Base-by-base conservation (phyloP, 2,113 vertebrate species). In the Vicugna pacos region DNA sequence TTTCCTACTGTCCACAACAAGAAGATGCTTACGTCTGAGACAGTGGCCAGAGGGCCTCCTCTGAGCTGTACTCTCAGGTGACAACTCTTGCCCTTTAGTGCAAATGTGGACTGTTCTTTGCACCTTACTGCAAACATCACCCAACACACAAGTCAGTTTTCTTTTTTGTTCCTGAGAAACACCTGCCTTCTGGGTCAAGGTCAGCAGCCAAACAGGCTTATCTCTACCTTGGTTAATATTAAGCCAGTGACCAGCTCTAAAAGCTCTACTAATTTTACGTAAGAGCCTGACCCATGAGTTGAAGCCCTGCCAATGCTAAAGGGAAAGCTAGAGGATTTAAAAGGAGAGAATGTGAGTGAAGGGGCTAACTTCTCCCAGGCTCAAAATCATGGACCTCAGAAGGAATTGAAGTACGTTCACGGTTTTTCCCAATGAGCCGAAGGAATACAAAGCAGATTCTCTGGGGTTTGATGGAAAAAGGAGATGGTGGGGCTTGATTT, bases 191-290 rank as follows among this genome's bases (percentile, higher is more conserved):
- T 90, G 65, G 70, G 90, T 80, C 94, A 95, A 96, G 82, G 97
- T 97, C 85, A 95, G 81, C 64, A 76, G 91, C 89, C 91, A 84
- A 97, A 95, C 50, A 89, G 93, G 94, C 97, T 97, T 94, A 96
- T 97, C 96, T 97, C 73, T 82, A 94, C 60, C 50, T 73, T 62
- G 54, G 89, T 97, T 97, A 97, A 97, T 94, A 96, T 95, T 97
- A 96, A 97, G 94, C 86, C 89, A 79, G 62, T 52, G 89, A 67
- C 81, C 58, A 83, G 93, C 62, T 84, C 92, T 46, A 72, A 89
- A 76, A 70, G 79, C 82, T 91, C 85, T 76, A 50, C 58, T 91
- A 90, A 86, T 81, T 70, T 94, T 84, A 87, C 69, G 52, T 16
- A 96, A 97, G 77, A 89, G 73, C 77, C 22, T 60, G 60, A 60